Conservation (phyloP, 2,797 vertebrate species). For the Tenualosa thibaudeaui region DNA sequence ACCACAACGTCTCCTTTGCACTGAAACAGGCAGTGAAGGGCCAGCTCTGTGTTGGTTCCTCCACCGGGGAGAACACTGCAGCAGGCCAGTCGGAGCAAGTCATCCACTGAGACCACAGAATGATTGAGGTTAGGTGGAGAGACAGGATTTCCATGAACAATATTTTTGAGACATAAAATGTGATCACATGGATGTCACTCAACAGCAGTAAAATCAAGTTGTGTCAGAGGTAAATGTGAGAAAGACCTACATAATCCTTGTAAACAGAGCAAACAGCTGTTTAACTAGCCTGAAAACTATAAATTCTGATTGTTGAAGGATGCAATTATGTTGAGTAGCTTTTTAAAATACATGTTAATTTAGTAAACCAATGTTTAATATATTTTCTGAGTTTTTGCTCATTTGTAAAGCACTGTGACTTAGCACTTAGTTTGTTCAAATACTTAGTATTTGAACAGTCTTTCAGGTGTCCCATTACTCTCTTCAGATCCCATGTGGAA, state of each 20-base stretch:
- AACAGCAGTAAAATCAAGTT: too few relatives aligned
- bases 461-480: background rate
- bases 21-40: constrained; percentile 87
- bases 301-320: background rate
- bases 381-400: background rate
- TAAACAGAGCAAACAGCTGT: background rate
- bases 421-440: too few relatives aligned
- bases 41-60: constrained; percentile 83
- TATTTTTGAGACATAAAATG: background rate
- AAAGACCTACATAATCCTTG: too few relatives aligned
- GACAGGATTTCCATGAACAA: background rate
- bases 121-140: background rate
- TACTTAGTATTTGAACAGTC: too few relatives aligned
- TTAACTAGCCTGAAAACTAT: background rate
- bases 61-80: constrained; percentile 88
- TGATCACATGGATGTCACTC: background rate
- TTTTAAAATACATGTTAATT: background rate
- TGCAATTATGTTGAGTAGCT: background rate
- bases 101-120: constrained; percentile 75
- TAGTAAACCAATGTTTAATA: background rate
- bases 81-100: constrained; percentile 85
- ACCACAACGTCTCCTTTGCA: constrained; percentile 90
- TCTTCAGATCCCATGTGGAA: background rate
- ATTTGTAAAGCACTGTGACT: background rate
- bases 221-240: too few relatives aligned